phyloP scores from a whole-genome alignment of 2,113 vertebrate species.

The Phalacrocorax brasilianus region DNA sequence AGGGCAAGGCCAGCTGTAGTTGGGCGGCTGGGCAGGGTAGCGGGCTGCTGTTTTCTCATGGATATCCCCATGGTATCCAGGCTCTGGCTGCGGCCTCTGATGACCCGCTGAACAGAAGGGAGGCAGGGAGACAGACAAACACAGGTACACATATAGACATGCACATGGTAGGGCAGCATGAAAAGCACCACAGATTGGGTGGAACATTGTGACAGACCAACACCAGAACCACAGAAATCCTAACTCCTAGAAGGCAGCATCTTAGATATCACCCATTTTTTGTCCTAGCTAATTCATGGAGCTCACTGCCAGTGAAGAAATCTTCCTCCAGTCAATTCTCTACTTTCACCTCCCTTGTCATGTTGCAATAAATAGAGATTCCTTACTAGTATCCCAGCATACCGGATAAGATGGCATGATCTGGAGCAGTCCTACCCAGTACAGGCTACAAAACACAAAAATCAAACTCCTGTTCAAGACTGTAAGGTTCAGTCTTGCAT shows the following conservation, averaged over 20 bases:
- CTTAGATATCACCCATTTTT: not conserved
- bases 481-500: not conserved
- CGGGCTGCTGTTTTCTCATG: constrained; percentile 64
- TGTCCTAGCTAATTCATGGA: not conserved
- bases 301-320: not conserved
- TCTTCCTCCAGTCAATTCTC: not conserved
- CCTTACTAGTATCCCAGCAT: not conserved
- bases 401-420: not conserved
- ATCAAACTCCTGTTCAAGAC: not conserved
- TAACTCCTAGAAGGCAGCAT: not conserved
- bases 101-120: constrained; percentile 80
- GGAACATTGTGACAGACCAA: not conserved
- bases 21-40: constrained; percentile 50
- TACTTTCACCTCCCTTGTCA: not conserved
- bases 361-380: not conserved
- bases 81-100: constrained; percentile 87
- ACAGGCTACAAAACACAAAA: not conserved
- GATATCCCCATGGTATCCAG: constrained; percentile 83
- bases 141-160: constrained; percentile 41
- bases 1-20: constrained; percentile 65
- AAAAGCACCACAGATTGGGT: constrained; percentile 2
- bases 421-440: not conserved
- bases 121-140: constrained; percentile 63
- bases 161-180: constrained; percentile 16
- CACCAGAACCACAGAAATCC: constrained; percentile 9